Percentiles rank a stretch among this genome's conserved stretches.
Conservation (phyloP, 2,888 invertebrate species). For the Melanchra persicariae region DNA sequence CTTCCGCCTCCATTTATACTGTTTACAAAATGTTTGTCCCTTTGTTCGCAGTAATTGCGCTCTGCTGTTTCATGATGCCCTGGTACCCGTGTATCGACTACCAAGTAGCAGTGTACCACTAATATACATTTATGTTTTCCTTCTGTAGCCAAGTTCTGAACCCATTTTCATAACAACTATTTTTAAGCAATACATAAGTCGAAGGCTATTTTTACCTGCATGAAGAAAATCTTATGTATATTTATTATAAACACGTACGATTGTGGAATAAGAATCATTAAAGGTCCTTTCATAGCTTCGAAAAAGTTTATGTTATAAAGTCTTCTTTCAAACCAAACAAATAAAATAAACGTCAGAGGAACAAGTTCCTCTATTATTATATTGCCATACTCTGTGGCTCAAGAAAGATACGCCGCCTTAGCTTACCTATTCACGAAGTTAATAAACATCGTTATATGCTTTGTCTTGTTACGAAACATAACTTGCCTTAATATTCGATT, state of each 20-base stretch:
- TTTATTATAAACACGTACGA: neutral
- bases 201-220: neutral
- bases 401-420: neutral
- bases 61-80: constrained; percentile 43
- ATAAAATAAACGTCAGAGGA: constrained; percentile 21
- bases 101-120: constrained; percentile 31
- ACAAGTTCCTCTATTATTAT: too few relatives aligned
- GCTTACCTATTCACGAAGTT: constrained; percentile 14
- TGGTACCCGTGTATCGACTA: constrained; percentile 35
- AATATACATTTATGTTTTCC: constrained; percentile 15
- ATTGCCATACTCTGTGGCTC: too few relatives aligned
- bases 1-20: constrained; percentile 59
- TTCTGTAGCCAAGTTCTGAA: neutral
- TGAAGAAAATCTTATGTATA: neutral
- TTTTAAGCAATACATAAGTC: constrained; percentile 6
- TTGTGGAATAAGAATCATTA: neutral
- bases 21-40: constrained; percentile 59
- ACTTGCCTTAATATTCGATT: constrained; percentile 20
- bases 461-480: constrained; percentile 11
- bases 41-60: constrained; percentile 60
- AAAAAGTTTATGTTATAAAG: constrained; percentile 25
- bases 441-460: constrained; percentile 1
- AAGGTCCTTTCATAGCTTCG: neutral
- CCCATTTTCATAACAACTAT: neutral
- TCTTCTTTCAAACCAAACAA: constrained; percentile 6